Evolutionary conservation across 2,888 invertebrate species (phyloP), one percentile per base, ranked within the genome.

Genomic region (Caenorhabditis japonica): DNA sequence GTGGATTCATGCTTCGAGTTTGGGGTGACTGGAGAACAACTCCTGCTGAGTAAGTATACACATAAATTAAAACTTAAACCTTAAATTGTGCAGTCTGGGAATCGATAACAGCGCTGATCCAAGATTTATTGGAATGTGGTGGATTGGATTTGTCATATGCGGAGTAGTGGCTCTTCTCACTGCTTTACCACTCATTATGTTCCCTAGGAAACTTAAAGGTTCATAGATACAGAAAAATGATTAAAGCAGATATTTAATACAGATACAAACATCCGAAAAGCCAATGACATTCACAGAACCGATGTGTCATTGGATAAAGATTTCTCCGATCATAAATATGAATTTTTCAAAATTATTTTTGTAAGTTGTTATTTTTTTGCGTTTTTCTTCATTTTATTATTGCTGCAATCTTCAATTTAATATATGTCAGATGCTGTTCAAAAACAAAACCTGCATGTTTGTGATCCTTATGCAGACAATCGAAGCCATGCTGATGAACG

Each of bases 1-100:
- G 94, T 1, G 93, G 94, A 0, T 92, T 93, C 86, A 90, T 94
- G 87, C 90, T 94, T 75, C 91, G 92, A 76, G 90, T 93, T 53
- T 93, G 93, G 85, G 83, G 82, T 25, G 84, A 84, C 36, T 72
- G 75, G 41, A 76, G 77, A 61, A 77, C 80, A 0, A 56, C 62
- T 10, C 68, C 69, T 4, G 13, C 39, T 8, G 70, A 72, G 81
- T 81, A 15, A 60, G 73, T 58, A 4, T 7, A n/a, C 39, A 10
- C 23, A 4, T 10, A 8, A 25, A 23, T 36, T 8, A 30, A 19
- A 15, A 46, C 4, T 49, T 21, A 2, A 43, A 1, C 13, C 23
- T 7, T 1, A 23, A 21, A 27, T 36, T 15, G 66, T 74, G 33
- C 36, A 81, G 81, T 19, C 34, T 79, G 17, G 82, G 79, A 23